Percentiles rank a stretch among this genome's conserved stretches.
phyloP scores from a whole-genome alignment of 2,888 invertebrate genomes.

The Mimachlamys varia region DNA sequence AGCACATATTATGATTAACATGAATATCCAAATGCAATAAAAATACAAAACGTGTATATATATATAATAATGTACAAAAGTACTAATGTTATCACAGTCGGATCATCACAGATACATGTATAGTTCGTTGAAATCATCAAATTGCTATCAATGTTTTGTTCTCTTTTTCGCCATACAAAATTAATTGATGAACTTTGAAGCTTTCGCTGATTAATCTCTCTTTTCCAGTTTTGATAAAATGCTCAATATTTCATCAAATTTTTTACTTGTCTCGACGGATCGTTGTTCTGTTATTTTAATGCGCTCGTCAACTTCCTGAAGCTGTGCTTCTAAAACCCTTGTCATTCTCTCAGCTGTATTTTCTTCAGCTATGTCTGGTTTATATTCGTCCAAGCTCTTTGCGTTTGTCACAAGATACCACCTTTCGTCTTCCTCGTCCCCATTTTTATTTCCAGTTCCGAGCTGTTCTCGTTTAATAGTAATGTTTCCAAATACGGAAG shows the following conservation, averaged over 20 bases:
- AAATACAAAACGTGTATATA: no score
- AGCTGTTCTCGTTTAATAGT: slow-evolving; percentile 46
- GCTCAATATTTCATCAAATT: not conserved
- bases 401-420: slow-evolving; percentile 37
- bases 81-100: no score
- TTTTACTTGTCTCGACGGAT: not conserved
- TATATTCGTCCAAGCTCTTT: not conserved
- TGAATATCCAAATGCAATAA: no score
- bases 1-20: no score
- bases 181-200: no score
- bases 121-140: no score
- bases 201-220: not conserved
- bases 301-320: not conserved
- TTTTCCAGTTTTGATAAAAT: not conserved
- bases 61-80: no score
- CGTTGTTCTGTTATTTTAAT: not conserved
- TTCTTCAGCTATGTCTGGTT: not conserved
- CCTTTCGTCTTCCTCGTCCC: not conserved
- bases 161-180: no score
- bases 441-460: not conserved
- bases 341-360: not conserved
- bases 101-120: no score
- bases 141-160: no score
- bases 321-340: not conserved
- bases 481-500: slow-evolving; percentile 53